These are phyloP conservation scores for Lymantria monacha DNA, from an alignment of 2,888 invertebrate species.

Conservation along the genomic window DNA sequence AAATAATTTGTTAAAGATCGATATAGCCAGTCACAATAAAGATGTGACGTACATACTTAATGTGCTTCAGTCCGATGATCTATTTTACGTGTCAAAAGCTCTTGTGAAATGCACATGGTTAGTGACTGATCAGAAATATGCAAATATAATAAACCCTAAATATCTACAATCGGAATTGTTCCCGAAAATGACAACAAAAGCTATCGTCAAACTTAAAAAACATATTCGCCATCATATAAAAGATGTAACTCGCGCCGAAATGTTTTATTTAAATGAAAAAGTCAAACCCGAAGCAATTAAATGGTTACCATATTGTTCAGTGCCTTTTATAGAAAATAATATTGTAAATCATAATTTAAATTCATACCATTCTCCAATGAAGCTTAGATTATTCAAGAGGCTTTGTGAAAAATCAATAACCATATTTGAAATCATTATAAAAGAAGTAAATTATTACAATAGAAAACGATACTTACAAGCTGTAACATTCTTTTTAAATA, in stretches of 20 bases:
- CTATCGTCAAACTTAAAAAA: constrained; percentile 50
- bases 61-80: constrained; percentile 53
- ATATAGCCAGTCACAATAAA: constrained; percentile 49
- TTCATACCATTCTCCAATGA: constrained; percentile 19
- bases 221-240: constrained; percentile 50
- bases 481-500: constrained; percentile 43
- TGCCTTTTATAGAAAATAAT: constrained; percentile 45
- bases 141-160: constrained; percentile 53
- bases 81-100: constrained; percentile 58
- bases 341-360: constrained; percentile 36
- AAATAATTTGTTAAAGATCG: constrained; percentile 56
- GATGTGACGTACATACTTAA: constrained; percentile 53
- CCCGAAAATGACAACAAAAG: constrained; percentile 57
- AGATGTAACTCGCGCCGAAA: constrained; percentile 54
- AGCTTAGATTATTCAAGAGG: constrained; percentile 41
- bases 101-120: constrained; percentile 54
- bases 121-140: constrained; percentile 50
- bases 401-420: constrained; percentile 49
- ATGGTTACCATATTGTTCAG: constrained; percentile 62
- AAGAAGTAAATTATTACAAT: constrained; percentile 9
- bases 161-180: constrained; percentile 47
- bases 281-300: constrained; percentile 43
- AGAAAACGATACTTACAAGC: constrained; percentile 23
- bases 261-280: constrained; percentile 49
- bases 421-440: constrained; percentile 20